Evolutionary conservation across 2,888 invertebrate species (phyloP).

Genomic region (Laspeyria flexula): DNA sequence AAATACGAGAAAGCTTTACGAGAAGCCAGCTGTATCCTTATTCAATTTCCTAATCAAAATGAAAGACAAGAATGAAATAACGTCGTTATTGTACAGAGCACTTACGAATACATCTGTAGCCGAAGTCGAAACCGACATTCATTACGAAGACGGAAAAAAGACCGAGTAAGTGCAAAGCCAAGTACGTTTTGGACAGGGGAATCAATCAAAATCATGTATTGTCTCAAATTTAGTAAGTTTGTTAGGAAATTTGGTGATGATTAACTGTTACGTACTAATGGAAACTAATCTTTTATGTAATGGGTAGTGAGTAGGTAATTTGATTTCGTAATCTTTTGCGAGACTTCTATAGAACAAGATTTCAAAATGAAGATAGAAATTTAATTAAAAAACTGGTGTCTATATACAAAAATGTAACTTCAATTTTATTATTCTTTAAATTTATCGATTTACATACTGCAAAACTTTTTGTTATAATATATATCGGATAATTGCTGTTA

Average conservation of each 20-base stretch:
- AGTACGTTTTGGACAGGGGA: constrained; percentile 22
- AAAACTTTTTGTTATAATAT: no score
- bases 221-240: background rate
- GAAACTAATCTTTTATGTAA: no score
- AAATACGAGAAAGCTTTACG: no score
- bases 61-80: constrained; percentile 2
- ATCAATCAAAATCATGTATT: constrained; percentile 21
- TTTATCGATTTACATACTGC: no score
- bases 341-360: background rate
- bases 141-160: constrained; percentile 33
- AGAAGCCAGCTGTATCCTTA: no score
- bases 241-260: background rate
- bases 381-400: no score
- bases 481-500: no score
- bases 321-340: background rate
- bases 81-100: constrained; percentile 11
- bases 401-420: no score
- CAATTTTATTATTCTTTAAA: no score
- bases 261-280: background rate
- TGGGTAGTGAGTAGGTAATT: background rate
- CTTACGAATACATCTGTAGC: constrained; percentile 29
- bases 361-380: no score
- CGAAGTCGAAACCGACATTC: constrained; percentile 29
- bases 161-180: constrained; percentile 39
- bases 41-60: constrained; percentile 4